Base-by-base conservation (phyloP, 2,113 vertebrate genomes). In the Columba janthina region DNA sequence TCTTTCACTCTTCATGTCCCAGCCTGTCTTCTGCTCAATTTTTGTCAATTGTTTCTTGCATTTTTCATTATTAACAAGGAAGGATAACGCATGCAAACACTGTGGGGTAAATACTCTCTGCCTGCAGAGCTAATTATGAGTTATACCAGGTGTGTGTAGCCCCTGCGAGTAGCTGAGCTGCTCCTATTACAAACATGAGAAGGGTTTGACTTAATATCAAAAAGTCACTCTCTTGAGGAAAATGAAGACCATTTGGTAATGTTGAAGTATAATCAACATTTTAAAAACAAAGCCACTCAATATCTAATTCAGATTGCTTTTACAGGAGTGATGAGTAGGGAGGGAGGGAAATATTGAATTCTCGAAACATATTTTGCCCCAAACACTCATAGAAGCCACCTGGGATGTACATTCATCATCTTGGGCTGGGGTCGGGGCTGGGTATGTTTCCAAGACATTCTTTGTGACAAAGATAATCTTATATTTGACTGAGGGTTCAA, bases 381-480 rank as follows among this genome's bases (percentile, higher is more conserved):
- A n/a, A 24, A 31, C 5, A 2, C 69, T 92, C n/a, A 42, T 36
- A 53, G 53, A 51, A 90, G 60, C 69, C 69, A 25, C 24, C 10
- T 60, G 90, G 85, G 85, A 66, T 18, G 31, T 61, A n/a, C 10
- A 28, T 62, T 61, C 85, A 88, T 50, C 54, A 74, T 61, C 42
- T 48, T 15, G 32, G 38, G 62, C 50, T 60, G 71, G 85, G 40
- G 44, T 66, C 20, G 1, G 38, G 56, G 29, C 42, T 67, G 93
- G 70, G n/a, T 82, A 89, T 78, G 87, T 51, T 75, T 65, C 73
- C 66, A 79, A 51, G n/a, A 38, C 91, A 79, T 89, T 89, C 84
- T 85, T 94, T 79, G 74, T 61, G 73, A 82, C 66, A 66, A 69
- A 89, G 89, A 48, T 46, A 69, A 96, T 88, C 36, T 54, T 29